Conservation (phyloP, 1,140 invertebrate species). For the Drosophila pandora region DNA sequence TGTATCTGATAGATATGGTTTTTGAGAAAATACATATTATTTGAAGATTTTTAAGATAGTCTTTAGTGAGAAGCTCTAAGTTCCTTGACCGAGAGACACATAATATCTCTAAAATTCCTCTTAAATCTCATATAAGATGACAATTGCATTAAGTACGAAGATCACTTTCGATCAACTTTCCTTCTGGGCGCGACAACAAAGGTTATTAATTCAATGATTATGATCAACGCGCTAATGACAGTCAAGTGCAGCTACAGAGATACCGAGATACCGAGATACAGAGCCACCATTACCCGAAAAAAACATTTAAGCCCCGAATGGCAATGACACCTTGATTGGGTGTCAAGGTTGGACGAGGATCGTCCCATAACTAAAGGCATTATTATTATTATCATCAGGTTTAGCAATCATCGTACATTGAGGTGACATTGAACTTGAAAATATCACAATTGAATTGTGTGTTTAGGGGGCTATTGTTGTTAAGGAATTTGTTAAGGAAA, state of each 20-base stretch:
- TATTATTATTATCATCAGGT: conserved; percentile 51
- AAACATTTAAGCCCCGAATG: conserved; percentile 34
- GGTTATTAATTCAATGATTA: conserved; percentile 80
- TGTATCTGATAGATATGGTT: no score
- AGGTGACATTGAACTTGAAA: conserved; percentile 77
- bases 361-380: conserved; percentile 51
- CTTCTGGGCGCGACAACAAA: conserved; percentile 39
- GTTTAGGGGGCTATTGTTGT: conserved; percentile 13
- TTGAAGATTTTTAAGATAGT: no score
- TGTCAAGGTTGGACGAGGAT: conserved; percentile 69
- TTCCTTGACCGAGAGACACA: conserved; percentile 60
- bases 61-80: neutral
- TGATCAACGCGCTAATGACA: conserved; percentile 75
- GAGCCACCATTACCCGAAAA: conserved; percentile 5
- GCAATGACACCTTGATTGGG: conserved; percentile 78
- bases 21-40: no score
- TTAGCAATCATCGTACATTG: conserved; percentile 53
- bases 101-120: conserved; percentile 1
- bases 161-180: conserved; percentile 43
- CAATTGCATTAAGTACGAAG: conserved; percentile 60
- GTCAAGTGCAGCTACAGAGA: conserved; percentile 61
- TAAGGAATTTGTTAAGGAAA: neutral
- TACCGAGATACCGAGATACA: no score
- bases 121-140: conserved; percentile 14
- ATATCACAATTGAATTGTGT: conserved; percentile 32